Conservation (phyloP, 2,113 vertebrate genomes). For the Tringa solitaria region DNA sequence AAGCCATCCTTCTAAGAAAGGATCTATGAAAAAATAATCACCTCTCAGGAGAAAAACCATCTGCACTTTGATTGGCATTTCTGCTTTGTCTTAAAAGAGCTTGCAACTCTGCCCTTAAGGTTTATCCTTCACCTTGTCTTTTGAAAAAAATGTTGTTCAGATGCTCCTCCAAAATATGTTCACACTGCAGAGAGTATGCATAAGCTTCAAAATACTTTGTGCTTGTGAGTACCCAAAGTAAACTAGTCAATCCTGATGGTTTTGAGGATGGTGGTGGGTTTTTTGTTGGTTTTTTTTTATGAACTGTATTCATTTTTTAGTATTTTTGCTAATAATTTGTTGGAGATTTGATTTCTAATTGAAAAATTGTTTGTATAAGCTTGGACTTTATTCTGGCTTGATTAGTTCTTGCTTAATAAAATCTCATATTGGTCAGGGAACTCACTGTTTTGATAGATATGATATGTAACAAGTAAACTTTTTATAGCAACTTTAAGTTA, state of each 20-base stretch:
- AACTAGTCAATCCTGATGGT: neutral
- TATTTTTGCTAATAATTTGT: neutral
- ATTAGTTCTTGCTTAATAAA: neutral
- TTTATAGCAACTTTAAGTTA: neutral
- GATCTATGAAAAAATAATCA: slow-evolving; percentile 40
- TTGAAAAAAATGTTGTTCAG: neutral
- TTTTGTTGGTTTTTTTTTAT: neutral
- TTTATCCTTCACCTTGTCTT: slow-evolving; percentile 49
- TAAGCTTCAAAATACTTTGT: neutral
- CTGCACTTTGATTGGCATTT: slow-evolving; percentile 51
- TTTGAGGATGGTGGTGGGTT: too few species aligned
- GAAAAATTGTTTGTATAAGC: neutral
- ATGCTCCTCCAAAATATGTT: neutral
- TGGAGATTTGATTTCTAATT: neutral
- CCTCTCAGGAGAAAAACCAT: slow-evolving; percentile 45
- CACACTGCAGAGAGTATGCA: neutral
- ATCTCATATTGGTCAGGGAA: neutral
- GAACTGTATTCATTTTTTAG: neutral
- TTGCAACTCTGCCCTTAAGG: slow-evolving; percentile 56
- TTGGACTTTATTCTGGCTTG: neutral
- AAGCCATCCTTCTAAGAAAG: slow-evolving; percentile 16
- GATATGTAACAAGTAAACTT: neutral
- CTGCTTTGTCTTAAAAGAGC: slow-evolving; percentile 40
- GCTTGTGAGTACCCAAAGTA: neutral
- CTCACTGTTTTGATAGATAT: neutral